Conservation (phyloP, 2,888 invertebrate genomes). For the Incurvaria masculella region DNA sequence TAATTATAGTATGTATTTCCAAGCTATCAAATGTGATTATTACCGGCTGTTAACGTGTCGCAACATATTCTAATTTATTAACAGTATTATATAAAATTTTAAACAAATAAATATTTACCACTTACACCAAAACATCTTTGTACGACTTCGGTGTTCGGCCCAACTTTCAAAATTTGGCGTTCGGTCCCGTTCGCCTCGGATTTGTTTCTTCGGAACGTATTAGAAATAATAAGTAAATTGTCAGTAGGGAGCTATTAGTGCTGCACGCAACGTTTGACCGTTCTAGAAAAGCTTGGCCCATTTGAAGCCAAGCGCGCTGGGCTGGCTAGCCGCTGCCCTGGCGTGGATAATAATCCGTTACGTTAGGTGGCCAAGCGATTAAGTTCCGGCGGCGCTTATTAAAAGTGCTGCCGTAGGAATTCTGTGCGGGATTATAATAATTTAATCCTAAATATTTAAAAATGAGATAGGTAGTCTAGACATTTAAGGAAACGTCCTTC, state of each 20-base stretch:
- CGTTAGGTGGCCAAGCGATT: neutral
- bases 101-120: too few species aligned
- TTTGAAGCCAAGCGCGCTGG: too few species aligned
- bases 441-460: too few species aligned
- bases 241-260: conserved; percentile 14
- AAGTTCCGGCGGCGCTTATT: neutral
- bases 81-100: too few species aligned
- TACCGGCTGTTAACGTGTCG: too few species aligned
- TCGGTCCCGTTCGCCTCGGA: conserved; percentile 23
- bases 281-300: neutral
- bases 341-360: neutral
- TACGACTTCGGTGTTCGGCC: neutral
- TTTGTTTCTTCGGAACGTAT: conserved; percentile 53
- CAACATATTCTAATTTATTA: too few species aligned
- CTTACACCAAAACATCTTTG: neutral
- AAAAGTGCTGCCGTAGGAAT: neutral
- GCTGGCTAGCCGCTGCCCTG: too few species aligned
- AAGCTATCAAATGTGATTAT: too few species aligned
- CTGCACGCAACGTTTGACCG: neutral
- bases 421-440: conserved; percentile 12
- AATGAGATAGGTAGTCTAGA: too few species aligned
- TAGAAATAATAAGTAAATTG: conserved; percentile 52
- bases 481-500: too few species aligned
- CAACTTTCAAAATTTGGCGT: neutral
- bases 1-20: too few species aligned